These are phyloP conservation scores for Tokudaia muenninki DNA, from an alignment of 2,797 vertebrate genomes.

Conservation along the genomic window DNA sequence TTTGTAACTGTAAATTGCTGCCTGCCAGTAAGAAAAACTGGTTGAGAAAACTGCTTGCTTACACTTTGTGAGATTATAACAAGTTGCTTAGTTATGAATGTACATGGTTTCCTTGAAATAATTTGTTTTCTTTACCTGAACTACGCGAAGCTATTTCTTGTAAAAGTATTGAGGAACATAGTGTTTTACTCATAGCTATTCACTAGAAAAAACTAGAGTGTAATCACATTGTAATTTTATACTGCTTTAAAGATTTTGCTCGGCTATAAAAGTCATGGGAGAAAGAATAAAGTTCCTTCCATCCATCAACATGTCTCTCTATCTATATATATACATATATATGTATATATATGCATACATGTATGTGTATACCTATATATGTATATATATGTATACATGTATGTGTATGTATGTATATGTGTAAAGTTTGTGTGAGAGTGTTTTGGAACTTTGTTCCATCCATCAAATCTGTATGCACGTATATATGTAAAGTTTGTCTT, in stretches of 20 bases:
- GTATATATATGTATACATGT: not conserved
- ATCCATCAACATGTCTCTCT: not conserved
- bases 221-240: not conserved
- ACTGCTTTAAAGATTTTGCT: not conserved
- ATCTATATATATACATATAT: no score
- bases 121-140: not conserved
- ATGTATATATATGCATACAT: no score
- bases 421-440: not conserved
- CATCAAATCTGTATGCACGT: not conserved
- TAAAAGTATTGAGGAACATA: not conserved
- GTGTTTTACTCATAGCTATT: not conserved
- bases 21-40: not conserved
- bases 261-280: not conserved
- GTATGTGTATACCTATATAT: no score
- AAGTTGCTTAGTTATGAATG: not conserved
- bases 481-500: not conserved
- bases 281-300: not conserved
- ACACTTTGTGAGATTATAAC: not conserved
- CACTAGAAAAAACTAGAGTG: not conserved
- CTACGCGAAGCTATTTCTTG: not conserved
- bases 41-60: not conserved
- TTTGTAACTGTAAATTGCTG: not conserved
- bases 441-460: not conserved
- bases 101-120: not conserved
- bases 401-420: not conserved